These are phyloP conservation scores for Pollenia amentaria DNA, from an alignment of 2,888 invertebrate species.

Conservation along the genomic window DNA sequence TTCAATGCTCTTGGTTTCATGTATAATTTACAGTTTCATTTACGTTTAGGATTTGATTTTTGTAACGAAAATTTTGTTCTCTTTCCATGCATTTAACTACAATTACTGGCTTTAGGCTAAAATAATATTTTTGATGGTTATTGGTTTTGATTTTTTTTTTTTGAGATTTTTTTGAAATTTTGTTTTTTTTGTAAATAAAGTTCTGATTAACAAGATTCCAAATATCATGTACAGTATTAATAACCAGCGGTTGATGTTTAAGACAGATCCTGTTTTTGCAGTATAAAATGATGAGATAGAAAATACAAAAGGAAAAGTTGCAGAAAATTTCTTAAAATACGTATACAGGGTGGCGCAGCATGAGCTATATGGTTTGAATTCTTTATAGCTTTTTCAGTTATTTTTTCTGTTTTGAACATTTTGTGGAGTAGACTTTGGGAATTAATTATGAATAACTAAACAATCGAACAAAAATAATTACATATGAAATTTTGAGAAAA, in stretches of 20 bases:
- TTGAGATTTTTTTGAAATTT: not conserved
- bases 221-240: not conserved
- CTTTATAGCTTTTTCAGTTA: too few relatives aligned
- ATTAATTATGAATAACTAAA: too few relatives aligned
- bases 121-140: conserved; percentile 64
- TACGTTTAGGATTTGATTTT: not conserved
- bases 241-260: not conserved
- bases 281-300: too few relatives aligned
- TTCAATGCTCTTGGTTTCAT: not conserved
- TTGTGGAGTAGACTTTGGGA: too few relatives aligned
- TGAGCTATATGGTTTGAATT: too few relatives aligned
- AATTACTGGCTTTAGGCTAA: conserved; percentile 46
- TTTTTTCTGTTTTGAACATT: too few relatives aligned
- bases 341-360: too few relatives aligned
- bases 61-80: conserved; percentile 1
- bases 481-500: too few relatives aligned
- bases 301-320: too few relatives aligned
- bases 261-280: not conserved
- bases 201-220: conserved; percentile 10
- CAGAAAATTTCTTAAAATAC: too few relatives aligned
- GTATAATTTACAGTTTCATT: too few relatives aligned
- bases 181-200: not conserved
- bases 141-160: conserved; percentile 10
- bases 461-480: too few relatives aligned
- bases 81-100: conserved; percentile 41